phyloP scores from a whole-genome alignment of 2,888 invertebrate species.

The Pandemis cinnamomeana region DNA sequence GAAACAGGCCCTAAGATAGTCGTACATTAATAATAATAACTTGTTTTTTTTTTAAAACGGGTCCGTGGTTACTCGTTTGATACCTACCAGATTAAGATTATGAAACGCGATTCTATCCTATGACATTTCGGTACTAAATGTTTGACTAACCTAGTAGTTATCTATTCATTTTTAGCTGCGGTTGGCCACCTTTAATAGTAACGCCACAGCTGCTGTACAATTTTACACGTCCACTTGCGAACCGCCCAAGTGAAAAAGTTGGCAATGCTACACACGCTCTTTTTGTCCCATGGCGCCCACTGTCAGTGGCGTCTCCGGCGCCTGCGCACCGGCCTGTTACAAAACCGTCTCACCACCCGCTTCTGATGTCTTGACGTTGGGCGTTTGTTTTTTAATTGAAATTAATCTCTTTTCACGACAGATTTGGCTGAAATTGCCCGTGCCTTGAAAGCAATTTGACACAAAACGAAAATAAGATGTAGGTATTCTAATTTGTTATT shows the following conservation, averaged over 20 bases:
- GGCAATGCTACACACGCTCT: slow-evolving; percentile 64
- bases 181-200: slow-evolving; percentile 43
- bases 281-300: slow-evolving; percentile 68
- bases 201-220: slow-evolving; percentile 50
- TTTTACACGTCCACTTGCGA: slow-evolving; percentile 63
- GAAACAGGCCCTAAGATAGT: background rate
- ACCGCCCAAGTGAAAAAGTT: slow-evolving; percentile 67
- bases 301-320: slow-evolving; percentile 55
- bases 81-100: too few relatives aligned
- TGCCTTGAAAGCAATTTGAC: slow-evolving; percentile 4
- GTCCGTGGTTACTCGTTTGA: too few relatives aligned
- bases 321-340: slow-evolving; percentile 38
- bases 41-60: too few relatives aligned
- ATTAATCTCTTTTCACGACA: slow-evolving; percentile 31
- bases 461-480: background rate
- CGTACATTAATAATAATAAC: too few relatives aligned
- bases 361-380: slow-evolving; percentile 20
- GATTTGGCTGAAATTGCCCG: slow-evolving; percentile 19
- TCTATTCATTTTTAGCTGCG: background rate
- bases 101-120: background rate
- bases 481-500: background rate
- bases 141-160: background rate
- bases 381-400: slow-evolving; percentile 24
- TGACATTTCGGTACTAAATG: background rate
- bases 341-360: slow-evolving; percentile 33